Percentiles rank a stretch among this genome's conserved stretches.
Conservation (phyloP, 2,888 invertebrate species). For the Toxonevra muliebris region DNA sequence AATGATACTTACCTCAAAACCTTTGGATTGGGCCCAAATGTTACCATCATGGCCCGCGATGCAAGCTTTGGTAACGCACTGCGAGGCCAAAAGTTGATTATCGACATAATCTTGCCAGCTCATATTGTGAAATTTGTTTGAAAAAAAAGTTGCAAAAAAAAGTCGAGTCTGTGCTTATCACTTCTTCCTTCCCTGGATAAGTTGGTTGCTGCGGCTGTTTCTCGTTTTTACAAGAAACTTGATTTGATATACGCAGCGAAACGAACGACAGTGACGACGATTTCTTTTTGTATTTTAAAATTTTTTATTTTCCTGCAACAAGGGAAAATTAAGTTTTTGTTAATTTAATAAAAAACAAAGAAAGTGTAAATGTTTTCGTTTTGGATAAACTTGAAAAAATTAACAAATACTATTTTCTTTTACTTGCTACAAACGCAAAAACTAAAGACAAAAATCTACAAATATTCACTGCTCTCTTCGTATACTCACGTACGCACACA, state of each 20-base stretch:
- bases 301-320: too few species aligned
- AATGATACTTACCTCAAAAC: constrained; percentile 85
- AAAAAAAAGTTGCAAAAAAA: too few species aligned
- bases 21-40: constrained; percentile 93
- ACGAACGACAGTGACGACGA: not conserved
- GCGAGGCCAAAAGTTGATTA: constrained; percentile 94
- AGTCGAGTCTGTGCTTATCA: too few species aligned
- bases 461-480: not conserved
- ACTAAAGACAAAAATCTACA: too few species aligned
- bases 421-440: too few species aligned
- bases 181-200: too few species aligned
- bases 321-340: too few species aligned
- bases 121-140: constrained; percentile 67
- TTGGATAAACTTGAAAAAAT: too few species aligned
- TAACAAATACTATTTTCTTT: too few species aligned
- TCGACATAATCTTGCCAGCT: constrained; percentile 99
- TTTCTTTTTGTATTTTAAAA: not conserved
- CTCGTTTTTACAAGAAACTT: constrained; percentile 5
- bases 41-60: constrained; percentile 96
- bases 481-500: not conserved
- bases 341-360: too few species aligned
- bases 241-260: not conserved
- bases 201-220: not conserved
- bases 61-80: constrained; percentile 93
- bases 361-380: too few species aligned